phyloP scores from a whole-genome alignment of 2,113 vertebrate genomes.

The Aplodontia rufa region DNA sequence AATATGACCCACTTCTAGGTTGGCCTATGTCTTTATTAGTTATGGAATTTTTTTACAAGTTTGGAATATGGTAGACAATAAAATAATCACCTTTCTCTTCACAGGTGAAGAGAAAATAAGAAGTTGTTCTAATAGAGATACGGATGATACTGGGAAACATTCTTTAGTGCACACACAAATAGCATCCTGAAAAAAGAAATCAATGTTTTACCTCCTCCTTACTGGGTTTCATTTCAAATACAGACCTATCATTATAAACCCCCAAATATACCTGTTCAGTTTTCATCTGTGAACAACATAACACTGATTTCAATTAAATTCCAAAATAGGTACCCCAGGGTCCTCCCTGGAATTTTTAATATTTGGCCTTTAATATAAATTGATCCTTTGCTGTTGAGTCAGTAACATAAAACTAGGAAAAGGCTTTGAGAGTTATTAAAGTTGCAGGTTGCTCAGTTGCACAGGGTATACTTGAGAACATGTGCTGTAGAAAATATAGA shows the following conservation, averaged over 20 bases:
- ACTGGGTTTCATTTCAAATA: conserved; percentile 77
- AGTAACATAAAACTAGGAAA: conserved; percentile 57
- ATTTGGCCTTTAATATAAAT: conserved; percentile 68
- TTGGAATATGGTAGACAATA: conserved; percentile 8
- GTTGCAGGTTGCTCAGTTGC: conserved; percentile 16
- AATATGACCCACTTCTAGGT: neutral
- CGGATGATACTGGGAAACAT: conserved; percentile 66
- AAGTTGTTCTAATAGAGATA: conserved; percentile 69
- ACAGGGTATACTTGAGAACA: neutral
- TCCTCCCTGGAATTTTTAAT: conserved; percentile 67
- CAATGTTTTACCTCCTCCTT: conserved; percentile 70
- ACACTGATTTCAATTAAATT: conserved; percentile 70
- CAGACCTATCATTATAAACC: conserved; percentile 69
- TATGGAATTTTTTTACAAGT: conserved; percentile 48
- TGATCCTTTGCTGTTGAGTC: conserved; percentile 62
- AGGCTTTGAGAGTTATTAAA: conserved; percentile 67
- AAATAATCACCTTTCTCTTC: conserved; percentile 70
- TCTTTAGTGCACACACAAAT: conserved; percentile 65
- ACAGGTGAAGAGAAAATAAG: conserved; percentile 67
- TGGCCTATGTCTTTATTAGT: neutral
- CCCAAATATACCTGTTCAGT: conserved; percentile 57
- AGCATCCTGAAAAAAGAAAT: conserved; percentile 70
- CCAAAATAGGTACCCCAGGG: conserved; percentile 61
- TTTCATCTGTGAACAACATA: conserved; percentile 75
- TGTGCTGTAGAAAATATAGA: conserved; percentile 4